Percentiles rank a stretch among this genome's conserved stretches.
These are phyloP conservation scores for Diglossa cyanea DNA, from an alignment of 2,797 vertebrate species.

Conservation along the genomic window DNA sequence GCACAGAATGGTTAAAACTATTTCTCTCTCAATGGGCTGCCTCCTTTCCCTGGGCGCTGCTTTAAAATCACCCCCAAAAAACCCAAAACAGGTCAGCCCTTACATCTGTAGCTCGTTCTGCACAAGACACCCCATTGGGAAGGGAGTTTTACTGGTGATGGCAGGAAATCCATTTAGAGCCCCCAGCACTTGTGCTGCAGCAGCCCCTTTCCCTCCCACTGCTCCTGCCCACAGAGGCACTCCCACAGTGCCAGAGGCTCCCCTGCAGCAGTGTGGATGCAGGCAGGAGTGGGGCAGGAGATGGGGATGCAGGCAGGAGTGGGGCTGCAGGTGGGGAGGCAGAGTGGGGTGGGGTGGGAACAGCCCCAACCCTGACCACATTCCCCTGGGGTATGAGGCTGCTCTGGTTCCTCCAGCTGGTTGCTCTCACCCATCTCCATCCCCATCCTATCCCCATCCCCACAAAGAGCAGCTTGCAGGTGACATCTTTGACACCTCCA, in stretches of 20 bases:
- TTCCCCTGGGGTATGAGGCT: fast-evolving
- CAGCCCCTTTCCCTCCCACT: not conserved
- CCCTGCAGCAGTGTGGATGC: not conserved
- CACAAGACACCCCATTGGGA: fast-evolving
- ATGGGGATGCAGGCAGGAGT: not conserved
- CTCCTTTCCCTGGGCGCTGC: not conserved
- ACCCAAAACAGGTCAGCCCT: not conserved
- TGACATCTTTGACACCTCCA: conserved; percentile 36
- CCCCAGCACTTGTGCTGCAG: fast-evolving
- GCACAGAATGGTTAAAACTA: not conserved
- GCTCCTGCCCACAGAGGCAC: not conserved
- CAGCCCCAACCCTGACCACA: not conserved
- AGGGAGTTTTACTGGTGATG: not conserved
- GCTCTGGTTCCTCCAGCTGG: not conserved
- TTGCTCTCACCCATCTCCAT: not conserved
- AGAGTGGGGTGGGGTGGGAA: not conserved
- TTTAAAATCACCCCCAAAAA: not conserved
- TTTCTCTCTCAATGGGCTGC: not conserved
- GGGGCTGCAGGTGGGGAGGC: no score
- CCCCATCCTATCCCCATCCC: not conserved
- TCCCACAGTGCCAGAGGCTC: not conserved
- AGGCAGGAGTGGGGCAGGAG: not conserved
- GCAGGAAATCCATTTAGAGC: not conserved
- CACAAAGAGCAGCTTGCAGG: conserved; percentile 11
- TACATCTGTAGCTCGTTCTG: not conserved